Conservation (phyloP, 2,888 invertebrate species). For the Parnassius glacialis region DNA sequence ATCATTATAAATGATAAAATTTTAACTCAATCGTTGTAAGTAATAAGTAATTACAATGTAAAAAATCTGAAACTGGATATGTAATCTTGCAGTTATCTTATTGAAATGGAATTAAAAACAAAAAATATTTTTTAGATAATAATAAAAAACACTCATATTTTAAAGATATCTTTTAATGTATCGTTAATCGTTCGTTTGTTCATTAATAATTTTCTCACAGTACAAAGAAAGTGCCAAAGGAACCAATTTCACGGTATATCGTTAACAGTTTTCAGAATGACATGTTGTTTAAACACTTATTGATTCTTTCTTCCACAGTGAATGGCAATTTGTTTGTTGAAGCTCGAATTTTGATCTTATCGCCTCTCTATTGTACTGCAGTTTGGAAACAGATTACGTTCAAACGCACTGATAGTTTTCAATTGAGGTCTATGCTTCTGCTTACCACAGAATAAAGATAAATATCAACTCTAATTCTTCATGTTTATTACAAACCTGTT, state of each 20-base stretch:
- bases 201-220: background rate
- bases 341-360: conserved; percentile 70
- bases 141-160: too few species aligned
- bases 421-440: conserved; percentile 38
- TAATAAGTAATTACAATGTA: too few species aligned
- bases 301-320: conserved; percentile 50
- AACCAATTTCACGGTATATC: conserved; percentile 68
- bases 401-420: conserved; percentile 48
- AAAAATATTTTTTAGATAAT: too few species aligned
- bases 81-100: too few species aligned
- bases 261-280: conserved; percentile 46
- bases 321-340: conserved; percentile 65
- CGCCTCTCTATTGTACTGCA: conserved; percentile 55
- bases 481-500: conserved; percentile 22
- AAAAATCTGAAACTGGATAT: too few species aligned
- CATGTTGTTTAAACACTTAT: conserved; percentile 73
- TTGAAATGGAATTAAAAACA: too few species aligned
- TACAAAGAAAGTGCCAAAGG: conserved; percentile 27
- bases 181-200: too few species aligned
- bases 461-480: conserved; percentile 26
- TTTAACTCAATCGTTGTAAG: too few species aligned
- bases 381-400: conserved; percentile 55
- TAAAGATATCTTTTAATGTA: too few species aligned
- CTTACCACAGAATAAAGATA: conserved; percentile 29
- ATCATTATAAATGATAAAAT: too few species aligned